These are phyloP conservation scores for Lanius ludovicianus DNA, from an alignment of 2,113 vertebrate genomes.

Conservation along the genomic window DNA sequence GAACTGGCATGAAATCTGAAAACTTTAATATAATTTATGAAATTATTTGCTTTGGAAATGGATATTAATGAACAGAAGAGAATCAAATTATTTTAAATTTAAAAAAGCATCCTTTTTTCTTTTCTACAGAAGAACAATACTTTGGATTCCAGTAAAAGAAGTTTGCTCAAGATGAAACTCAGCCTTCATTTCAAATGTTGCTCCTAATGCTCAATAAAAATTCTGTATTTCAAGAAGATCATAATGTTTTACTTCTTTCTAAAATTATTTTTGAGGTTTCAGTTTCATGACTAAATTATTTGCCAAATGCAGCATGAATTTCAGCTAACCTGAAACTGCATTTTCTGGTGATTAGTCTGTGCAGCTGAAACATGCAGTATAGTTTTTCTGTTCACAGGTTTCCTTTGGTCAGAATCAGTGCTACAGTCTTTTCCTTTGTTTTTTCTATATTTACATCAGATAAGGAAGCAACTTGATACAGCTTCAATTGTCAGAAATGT, in stretches of 20 bases:
- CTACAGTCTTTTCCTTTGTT: not conserved
- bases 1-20: not conserved
- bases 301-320: not conserved
- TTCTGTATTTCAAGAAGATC: not conserved
- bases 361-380: not conserved
- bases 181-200: not conserved
- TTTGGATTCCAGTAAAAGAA: not conserved
- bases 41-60: not conserved
- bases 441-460: not conserved
- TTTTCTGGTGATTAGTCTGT: not conserved
- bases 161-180: not conserved
- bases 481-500: not conserved
- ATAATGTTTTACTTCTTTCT: not conserved
- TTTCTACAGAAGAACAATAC: not conserved
- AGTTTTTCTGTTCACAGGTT: not conserved
- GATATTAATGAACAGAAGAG: not conserved
- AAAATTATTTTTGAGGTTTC: not conserved
- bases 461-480: not conserved
- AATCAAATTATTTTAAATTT: not conserved
- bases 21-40: not conserved
- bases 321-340: not conserved
- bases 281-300: not conserved
- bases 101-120: not conserved
- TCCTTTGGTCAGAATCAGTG: not conserved
- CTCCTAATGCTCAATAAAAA: not conserved